Evolutionary conservation across 1,140 invertebrate species (phyloP), one percentile per base, ranked within the genome.

Genomic region (Episyrphus balteatus): DNA sequence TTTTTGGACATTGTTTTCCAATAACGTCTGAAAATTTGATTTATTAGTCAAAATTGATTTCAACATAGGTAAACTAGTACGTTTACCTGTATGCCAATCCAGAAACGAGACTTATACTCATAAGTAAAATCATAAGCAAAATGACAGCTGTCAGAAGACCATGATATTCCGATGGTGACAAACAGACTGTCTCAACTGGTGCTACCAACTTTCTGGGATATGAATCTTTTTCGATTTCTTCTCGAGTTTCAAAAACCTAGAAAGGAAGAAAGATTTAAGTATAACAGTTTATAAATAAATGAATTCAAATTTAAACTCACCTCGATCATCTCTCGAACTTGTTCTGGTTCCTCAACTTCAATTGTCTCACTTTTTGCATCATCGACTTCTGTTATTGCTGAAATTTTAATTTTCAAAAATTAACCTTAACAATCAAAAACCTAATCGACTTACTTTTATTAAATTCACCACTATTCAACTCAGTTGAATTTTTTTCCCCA

Each of bases 241-340:
- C 80, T 39, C 83, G 71, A 2, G 81, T 82, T 55, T 84, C 82
- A 50, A 80, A 82, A 0, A 66, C 63, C 63, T 66, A 12, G 3
- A 42, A 79, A 76, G 75, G 79, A 66, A 12, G 3, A 42, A 79
- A 76, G 75, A 79, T 53, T 7, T 56, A 51, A 26, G 48, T 12
- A 15, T 15, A 21, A 42, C 3, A 31, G 5, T 14, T 30, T 21
- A 33, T 2, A 44, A 5, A 13, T 31, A 44, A 21, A 44, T 19
- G 26, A 38, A 30, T 21, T 14, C 30, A 8, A 37, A 26, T 34
- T 12, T n/a, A 32, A 32, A 48, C 33, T 45, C 32, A 88, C 86
- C 73, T 88, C 83, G 47, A 89, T 88, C 83, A 90, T 88, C 72
- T 88, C 86, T 50, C 84, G 71, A 12, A 91, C 86, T 62, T 84